A percentile compares a stretch with the other conserved stretches of the same genome.
Evolutionary conservation across 2,113 vertebrate species (phyloP).

Genomic region (Numida meleagris): DNA sequence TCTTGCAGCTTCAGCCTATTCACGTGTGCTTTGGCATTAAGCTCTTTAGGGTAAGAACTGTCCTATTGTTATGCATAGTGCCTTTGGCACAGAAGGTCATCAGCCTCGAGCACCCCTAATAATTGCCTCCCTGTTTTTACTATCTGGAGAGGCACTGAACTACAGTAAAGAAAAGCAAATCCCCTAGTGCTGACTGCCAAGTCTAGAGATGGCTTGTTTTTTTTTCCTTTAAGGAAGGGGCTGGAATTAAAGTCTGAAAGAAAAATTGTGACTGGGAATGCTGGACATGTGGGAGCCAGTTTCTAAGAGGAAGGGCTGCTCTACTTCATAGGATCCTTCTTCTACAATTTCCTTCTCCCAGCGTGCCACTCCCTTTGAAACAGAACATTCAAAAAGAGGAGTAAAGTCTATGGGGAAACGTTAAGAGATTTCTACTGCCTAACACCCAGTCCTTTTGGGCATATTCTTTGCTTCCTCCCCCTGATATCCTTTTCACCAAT

Average conservation of each 20-base stretch:
- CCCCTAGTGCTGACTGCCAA: neutral
- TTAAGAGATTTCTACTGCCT: neutral
- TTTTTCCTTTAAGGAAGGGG: neutral
- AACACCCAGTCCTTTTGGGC: neutral
- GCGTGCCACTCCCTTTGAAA: neutral
- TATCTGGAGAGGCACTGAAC: neutral
- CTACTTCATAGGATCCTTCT: neutral
- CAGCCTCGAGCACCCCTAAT: neutral
- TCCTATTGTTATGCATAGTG: neutral
- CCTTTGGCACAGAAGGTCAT: neutral
- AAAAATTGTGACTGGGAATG: neutral
- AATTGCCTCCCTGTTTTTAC: neutral
- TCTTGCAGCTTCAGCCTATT: neutral
- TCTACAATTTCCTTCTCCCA: neutral
- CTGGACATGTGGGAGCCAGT: neutral
- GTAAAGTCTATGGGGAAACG: neutral
- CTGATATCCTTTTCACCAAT: neutral
- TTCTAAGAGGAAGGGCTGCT: neutral
- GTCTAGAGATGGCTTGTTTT: neutral
- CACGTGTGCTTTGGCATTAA: conserved; percentile 18
- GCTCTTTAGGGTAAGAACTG: neutral
- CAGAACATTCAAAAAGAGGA: neutral
- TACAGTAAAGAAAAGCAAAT: neutral
- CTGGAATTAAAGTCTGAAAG: neutral
- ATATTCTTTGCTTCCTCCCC: neutral